Conservation (phyloP, 2,888 invertebrate species). For the Salticus scenicus region DNA sequence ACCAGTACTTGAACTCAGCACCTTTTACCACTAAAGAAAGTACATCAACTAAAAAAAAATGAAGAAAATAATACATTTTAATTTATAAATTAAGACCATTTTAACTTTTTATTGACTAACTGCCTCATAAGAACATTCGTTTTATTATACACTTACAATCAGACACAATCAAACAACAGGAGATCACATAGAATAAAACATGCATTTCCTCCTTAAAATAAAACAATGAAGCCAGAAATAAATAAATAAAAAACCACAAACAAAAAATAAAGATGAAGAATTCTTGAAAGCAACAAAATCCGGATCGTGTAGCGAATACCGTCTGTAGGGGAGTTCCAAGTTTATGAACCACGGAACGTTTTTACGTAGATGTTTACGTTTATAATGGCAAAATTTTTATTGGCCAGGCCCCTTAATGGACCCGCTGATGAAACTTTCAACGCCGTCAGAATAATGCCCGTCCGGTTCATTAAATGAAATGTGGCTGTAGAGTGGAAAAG, state of each 20-base stretch:
- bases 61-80: too few relatives aligned
- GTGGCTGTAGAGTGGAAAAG: neutral
- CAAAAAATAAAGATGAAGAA: neutral
- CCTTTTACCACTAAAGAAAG: too few relatives aligned
- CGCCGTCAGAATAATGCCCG: constrained; percentile 14
- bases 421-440: constrained; percentile 64
- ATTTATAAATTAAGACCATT: too few relatives aligned
- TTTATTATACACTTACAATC: too few relatives aligned
- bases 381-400: constrained; percentile 68
- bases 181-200: neutral
- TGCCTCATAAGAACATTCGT: too few relatives aligned
- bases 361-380: constrained; percentile 68
- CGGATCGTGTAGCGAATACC: neutral
- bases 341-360: constrained; percentile 65
- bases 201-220: neutral
- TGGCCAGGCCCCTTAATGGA: constrained; percentile 56
- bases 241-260: too few relatives aligned
- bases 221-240: neutral
- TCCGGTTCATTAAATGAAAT: constrained; percentile 20
- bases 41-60: too few relatives aligned
- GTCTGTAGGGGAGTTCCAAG: neutral
- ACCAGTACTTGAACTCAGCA: too few relatives aligned
- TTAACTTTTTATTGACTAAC: too few relatives aligned
- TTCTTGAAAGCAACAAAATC: neutral
- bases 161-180: too few relatives aligned